Evolutionary conservation across 2,888 invertebrate genomes (phyloP).

Genomic region (Pterostichus madidus): DNA sequence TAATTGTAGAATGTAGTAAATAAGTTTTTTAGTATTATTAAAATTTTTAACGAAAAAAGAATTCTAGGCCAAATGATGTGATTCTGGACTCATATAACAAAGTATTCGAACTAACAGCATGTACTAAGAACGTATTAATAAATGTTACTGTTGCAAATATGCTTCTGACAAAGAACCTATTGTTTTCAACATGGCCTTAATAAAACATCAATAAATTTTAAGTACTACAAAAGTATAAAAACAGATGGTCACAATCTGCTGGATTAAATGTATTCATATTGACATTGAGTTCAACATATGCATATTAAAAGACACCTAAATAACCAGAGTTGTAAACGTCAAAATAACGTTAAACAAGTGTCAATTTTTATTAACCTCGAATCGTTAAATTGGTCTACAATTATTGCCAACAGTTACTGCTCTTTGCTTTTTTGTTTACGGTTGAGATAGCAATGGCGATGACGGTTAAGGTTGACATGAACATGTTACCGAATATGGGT

Average conservation of each 20-base stretch:
- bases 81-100: no score
- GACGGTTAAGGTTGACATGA: background rate
- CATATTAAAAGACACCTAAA: background rate
- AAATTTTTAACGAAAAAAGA: no score
- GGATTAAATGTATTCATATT: background rate
- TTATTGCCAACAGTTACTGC: background rate
- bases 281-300: background rate
- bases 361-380: slow-evolving; percentile 29
- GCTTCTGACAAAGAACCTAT: slow-evolving; percentile 21
- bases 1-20: no score
- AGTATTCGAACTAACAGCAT: no score
- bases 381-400: background rate
- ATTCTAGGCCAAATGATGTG: no score
- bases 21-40: no score
- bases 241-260: background rate
- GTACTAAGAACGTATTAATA: no score
- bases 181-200: slow-evolving; percentile 14
- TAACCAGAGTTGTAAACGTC: background rate
- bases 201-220: background rate
- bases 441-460: background rate
- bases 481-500: slow-evolving; percentile 29
- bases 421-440: slow-evolving; percentile 21
- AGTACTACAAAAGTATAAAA: background rate
- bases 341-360: background rate
- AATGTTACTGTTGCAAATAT: slow-evolving; percentile 5